Conservation (phyloP, 2,888 invertebrate species). For the Synergus itoensis region DNA sequence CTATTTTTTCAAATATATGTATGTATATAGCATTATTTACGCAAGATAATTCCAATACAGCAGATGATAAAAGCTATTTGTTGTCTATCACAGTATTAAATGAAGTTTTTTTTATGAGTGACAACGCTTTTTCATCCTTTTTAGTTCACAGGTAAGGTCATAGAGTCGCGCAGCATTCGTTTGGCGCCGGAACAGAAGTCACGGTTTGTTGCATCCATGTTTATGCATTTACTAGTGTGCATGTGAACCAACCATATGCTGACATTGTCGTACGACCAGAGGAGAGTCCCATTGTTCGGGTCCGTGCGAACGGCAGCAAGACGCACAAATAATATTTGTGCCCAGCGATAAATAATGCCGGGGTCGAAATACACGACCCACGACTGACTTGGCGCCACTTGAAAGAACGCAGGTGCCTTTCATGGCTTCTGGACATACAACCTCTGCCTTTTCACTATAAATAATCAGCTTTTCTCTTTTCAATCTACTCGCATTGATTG, state of each 20-base stretch:
- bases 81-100: neutral
- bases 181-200: slow-evolving; percentile 59
- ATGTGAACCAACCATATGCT: slow-evolving; percentile 48
- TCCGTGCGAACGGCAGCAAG: slow-evolving; percentile 46
- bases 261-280: slow-evolving; percentile 42
- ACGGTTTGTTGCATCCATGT: slow-evolving; percentile 52
- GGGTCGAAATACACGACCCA: slow-evolving; percentile 45
- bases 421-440: slow-evolving; percentile 17
- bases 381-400: slow-evolving; percentile 47
- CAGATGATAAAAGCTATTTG: neutral
- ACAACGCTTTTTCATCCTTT: slow-evolving; percentile 41
- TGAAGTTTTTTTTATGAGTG: slow-evolving; percentile 2
- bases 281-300: slow-evolving; percentile 50
- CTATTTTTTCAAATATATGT: too few species aligned
- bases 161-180: slow-evolving; percentile 45
- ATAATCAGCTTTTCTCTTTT: neutral
- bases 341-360: slow-evolving; percentile 34
- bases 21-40: too few species aligned
- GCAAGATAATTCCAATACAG: too few species aligned
- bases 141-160: slow-evolving; percentile 41
- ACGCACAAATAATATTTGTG: slow-evolving; percentile 45
- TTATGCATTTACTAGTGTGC: slow-evolving; percentile 35
- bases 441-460: neutral
- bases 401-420: slow-evolving; percentile 43
- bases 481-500: neutral